Conservation (phyloP, 2,888 invertebrate species). For the Dynastes grantii region DNA sequence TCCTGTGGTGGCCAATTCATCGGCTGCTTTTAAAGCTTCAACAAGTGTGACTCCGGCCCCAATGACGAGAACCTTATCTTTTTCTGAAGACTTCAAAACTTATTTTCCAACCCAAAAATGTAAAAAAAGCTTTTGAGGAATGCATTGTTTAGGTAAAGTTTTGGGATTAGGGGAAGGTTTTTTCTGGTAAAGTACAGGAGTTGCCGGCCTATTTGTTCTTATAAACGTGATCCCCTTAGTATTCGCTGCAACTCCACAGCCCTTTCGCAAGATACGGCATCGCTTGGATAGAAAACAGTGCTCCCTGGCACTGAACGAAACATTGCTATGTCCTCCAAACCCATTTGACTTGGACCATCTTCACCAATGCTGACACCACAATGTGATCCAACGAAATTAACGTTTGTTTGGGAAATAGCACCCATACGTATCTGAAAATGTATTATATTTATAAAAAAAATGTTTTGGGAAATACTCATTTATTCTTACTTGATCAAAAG, state of each 20-base stretch:
- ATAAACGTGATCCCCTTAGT: slow-evolving; percentile 96
- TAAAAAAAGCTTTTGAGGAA: slow-evolving; percentile 38
- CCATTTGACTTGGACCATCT: slow-evolving; percentile 99
- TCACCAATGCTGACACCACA: slow-evolving; percentile 99
- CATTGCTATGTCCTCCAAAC: slow-evolving; percentile 97
- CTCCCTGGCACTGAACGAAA: slow-evolving; percentile 93
- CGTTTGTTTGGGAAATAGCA: slow-evolving; percentile 98
- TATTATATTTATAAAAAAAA: neutral
- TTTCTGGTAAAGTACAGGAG: slow-evolving; percentile 88
- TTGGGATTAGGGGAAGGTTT: no score
- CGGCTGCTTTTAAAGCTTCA: slow-evolving; percentile 91
- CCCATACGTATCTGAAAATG: slow-evolving; percentile 93
- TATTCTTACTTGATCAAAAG: slow-evolving; percentile 88
- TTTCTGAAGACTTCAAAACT: slow-evolving; percentile 83
- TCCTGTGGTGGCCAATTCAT: slow-evolving; percentile 79
- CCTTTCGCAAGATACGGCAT: slow-evolving; percentile 95
- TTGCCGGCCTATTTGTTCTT: slow-evolving; percentile 94
- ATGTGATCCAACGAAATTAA: slow-evolving; percentile 97
- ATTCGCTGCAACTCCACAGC: slow-evolving; percentile 97
- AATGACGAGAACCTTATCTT: slow-evolving; percentile 89
- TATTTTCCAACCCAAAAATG: slow-evolving; percentile 77
- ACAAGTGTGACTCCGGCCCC: slow-evolving; percentile 96
- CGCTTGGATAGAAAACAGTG: slow-evolving; percentile 87
- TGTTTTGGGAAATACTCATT: neutral
- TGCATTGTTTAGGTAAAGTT: neutral